Conservation (phyloP, 2,888 invertebrate species). For the Amphimallon solstitiale region DNA sequence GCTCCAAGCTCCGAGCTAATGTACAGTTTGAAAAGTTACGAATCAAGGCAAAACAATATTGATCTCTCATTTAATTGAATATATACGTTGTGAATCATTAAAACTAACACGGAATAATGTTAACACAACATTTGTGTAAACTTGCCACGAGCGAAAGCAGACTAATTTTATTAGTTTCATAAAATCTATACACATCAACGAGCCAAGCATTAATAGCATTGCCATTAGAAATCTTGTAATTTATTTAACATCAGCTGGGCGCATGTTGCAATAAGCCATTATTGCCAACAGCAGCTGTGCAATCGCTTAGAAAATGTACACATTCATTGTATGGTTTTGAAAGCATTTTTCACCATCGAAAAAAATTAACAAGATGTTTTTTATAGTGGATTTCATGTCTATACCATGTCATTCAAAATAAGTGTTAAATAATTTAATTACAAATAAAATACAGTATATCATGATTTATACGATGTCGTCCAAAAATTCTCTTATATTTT, state of each 20-base stretch:
- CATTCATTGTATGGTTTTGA: background rate
- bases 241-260: background rate
- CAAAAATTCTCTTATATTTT: no score
- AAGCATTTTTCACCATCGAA: background rate
- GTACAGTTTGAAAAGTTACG: no score
- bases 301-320: background rate
- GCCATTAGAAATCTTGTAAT: background rate
- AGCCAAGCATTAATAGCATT: background rate
- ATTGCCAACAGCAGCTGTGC: background rate
- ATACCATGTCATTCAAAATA: no score
- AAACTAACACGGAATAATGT: no score
- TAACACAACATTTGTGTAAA: background rate
- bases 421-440: no score
- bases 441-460: no score
- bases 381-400: no score
- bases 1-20: no score
- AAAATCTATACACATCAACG: background rate
- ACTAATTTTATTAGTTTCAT: slow-evolving; percentile 4
- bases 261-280: background rate
- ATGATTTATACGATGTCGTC: no score
- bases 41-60: no score
- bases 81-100: slow-evolving; percentile 5
- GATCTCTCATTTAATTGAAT: no score
- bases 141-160: background rate
- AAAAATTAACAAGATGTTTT: no score